Evolutionary conservation across 1,140 invertebrate species (phyloP).

Genomic region (Alviniconcha marisindica): DNA sequence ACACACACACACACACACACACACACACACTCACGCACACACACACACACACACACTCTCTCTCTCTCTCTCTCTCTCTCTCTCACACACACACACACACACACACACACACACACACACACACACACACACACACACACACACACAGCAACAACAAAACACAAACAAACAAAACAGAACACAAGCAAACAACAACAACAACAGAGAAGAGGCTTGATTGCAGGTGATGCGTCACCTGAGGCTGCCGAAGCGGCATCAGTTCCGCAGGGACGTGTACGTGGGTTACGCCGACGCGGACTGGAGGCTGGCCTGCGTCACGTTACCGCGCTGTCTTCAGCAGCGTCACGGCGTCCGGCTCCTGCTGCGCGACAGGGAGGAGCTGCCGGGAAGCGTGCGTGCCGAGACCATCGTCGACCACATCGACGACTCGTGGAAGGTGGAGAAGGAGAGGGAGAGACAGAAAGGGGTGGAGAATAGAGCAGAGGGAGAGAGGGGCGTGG

Average conservation of each 20-base stretch:
- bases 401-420: neutral
- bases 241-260: neutral
- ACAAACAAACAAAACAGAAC: neutral
- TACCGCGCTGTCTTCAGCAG: neutral
- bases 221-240: neutral
- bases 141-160: neutral
- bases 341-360: neutral
- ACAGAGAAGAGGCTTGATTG: too few species aligned
- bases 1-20: conserved; percentile 3
- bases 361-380: neutral
- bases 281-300: neutral
- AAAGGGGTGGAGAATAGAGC: neutral
- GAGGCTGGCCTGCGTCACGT: neutral
- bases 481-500: neutral
- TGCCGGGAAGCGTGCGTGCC: neutral
- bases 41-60: neutral
- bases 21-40: conserved; percentile 25
- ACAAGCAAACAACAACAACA: neutral
- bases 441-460: neutral
- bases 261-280: neutral
- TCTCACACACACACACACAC: neutral
- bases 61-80: neutral
- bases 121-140: neutral
- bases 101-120: neutral
- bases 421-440: neutral